These are phyloP conservation scores for Rhizoglyphus robini DNA, from an alignment of 1,140 invertebrate species.

Conservation along the genomic window DNA sequence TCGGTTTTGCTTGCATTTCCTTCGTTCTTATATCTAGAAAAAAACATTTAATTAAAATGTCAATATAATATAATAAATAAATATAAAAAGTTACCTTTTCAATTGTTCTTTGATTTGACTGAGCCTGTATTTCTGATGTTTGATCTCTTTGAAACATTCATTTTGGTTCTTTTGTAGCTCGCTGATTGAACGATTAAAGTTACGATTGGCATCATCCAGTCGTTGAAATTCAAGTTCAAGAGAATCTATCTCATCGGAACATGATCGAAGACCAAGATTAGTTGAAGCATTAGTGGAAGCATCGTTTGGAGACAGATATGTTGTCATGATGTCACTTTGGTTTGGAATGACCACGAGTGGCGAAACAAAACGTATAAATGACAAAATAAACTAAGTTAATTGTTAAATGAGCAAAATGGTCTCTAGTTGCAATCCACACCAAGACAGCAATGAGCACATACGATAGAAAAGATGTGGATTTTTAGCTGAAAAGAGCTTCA, in stretches of 20 bases:
- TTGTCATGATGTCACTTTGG: not conserved
- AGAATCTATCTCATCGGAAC: not conserved
- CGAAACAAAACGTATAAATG: no score
- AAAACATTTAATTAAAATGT: conserved; percentile 20
- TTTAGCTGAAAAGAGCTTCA: no score
- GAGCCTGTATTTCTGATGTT: conserved; percentile 76
- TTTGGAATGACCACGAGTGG: not conserved
- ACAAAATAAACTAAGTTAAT: no score
- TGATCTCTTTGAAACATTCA: conserved; percentile 71
- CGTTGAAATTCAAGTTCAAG: conserved; percentile 4
- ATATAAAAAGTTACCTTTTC: conserved; percentile 56
- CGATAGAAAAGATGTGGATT: no score
- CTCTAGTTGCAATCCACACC: no score
- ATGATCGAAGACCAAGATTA: no score
- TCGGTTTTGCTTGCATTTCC: conserved; percentile 35
- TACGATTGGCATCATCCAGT: conserved; percentile 1
- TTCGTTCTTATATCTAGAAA: conserved; percentile 26
- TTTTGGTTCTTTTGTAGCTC: conserved; percentile 65
- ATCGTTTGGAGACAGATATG: not conserved
- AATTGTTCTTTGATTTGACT: conserved; percentile 59
- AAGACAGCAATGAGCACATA: no score
- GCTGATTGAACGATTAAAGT: conserved; percentile 45
- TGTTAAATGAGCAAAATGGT: no score
- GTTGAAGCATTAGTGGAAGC: not conserved
- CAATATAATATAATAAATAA: not conserved